Evolutionary conservation across 2,797 vertebrate genomes (phyloP), one percentile per base, ranked within the genome.

Genomic region (Champsocephalus esox): DNA sequence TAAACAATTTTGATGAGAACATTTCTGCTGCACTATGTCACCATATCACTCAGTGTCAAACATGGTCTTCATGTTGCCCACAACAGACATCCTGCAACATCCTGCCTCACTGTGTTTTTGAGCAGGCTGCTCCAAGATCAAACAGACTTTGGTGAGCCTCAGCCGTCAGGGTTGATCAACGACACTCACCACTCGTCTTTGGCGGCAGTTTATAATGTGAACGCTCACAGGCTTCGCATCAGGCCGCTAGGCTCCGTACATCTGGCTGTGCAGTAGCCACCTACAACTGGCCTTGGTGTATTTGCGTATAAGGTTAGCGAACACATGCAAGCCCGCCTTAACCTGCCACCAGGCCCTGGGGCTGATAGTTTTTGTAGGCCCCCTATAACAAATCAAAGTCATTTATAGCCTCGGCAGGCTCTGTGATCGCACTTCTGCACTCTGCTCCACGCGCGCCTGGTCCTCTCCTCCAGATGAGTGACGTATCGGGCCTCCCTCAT

Each of bases 101-200:
- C 58, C 54, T 67, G 58, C 62, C 45, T 70, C 1, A 12, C 50
- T 16, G 77, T 52, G 58, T 70, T 70, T 28, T 80, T 57, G 6
- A 51, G 48, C 66, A 52, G 44, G 43, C 65, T 70, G 66, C 63
- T 48, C 3, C 16, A 4, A 55, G 64, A 85, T 79, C 80, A 83
- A 60, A 81, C 17, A 52, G 58, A 38, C n/a, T 51, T 48, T 61
- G 66, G 70, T 70, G 75, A 84, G 70, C 70, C 78, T n/a, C 87
- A 71, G 76, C 70, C 12, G 21, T 75, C 67, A 55, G 62, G 49
- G 63, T 54, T 50, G 79, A 77, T 82, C 72, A 59, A 60, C 54
- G 64, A 3, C 54, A 9, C 54, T 79, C 70, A 44, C 60, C 70
- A 51, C 80, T 80, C 51, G 2, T 77, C 61, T 62, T 74, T 63